Percentiles rank a stretch among this genome's conserved stretches.
phyloP scores from a whole-genome alignment of 92 coral and sea anemone genomes.

The Zoanthus sansibaricus region DNA sequence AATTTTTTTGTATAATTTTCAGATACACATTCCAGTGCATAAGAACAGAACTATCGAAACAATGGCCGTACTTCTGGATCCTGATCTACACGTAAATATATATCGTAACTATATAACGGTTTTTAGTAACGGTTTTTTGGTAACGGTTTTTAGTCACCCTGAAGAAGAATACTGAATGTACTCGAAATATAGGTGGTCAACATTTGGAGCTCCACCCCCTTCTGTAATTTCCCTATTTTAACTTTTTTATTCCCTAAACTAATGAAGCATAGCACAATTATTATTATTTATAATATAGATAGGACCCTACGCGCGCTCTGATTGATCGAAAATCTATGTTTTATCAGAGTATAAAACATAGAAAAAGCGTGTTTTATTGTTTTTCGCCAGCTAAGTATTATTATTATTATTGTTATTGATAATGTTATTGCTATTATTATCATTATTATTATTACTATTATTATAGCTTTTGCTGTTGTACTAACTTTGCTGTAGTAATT shows the following conservation, averaged over 20 bases:
- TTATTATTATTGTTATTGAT: no score
- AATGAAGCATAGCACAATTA: no score
- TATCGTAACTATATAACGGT: not conserved
- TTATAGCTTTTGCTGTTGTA: not conserved
- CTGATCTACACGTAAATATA: conserved; percentile 28
- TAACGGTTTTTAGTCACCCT: not conserved
- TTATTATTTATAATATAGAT: no score
- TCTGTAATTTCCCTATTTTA: not conserved
- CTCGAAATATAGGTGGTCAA: not conserved
- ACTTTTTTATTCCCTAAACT: no score
- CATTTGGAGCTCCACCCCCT: not conserved
- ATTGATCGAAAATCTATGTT: no score
- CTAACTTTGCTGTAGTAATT: not conserved
- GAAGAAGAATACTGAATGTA: not conserved
- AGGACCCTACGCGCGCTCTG: no score
- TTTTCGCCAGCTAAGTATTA: no score
- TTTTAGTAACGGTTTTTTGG: not conserved
- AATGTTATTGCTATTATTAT: no score
- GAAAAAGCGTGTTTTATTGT: no score
- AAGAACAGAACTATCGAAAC: conserved; percentile 90
- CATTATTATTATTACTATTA: not conserved
- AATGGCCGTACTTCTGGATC: conserved; percentile 68
- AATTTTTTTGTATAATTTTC: not conserved
- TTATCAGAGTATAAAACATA: no score
- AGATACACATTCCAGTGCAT: conserved; percentile 90